A percentile compares a stretch with the other conserved stretches of the same genome.
Evolutionary conservation across 35 echinoderm and acorn worm species (phyloP).

Genomic region (Ptychodera flava): DNA sequence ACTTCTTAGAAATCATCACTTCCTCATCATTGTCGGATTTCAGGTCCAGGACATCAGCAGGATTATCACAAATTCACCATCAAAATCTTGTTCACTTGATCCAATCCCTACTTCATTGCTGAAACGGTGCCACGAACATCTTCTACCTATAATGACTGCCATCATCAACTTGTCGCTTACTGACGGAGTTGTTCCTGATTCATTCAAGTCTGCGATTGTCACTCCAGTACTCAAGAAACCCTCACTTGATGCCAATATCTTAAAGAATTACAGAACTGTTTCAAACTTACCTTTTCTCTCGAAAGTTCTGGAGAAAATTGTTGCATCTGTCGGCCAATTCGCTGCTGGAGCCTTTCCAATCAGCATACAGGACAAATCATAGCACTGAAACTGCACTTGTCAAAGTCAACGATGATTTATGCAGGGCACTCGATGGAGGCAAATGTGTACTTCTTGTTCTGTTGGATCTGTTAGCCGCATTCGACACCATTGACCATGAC

Average conservation of each 20-base stretch:
- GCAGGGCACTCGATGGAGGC: too few species aligned
- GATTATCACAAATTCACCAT: slow-evolving; percentile 26
- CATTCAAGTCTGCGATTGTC: slow-evolving; percentile 9
- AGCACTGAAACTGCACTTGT: too few species aligned
- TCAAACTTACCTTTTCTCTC: slow-evolving; percentile 48
- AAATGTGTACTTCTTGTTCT: too few species aligned
- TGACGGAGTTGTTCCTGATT: background rate
- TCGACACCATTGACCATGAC: too few species aligned
- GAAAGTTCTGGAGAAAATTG: slow-evolving; percentile 35
- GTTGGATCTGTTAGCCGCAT: too few species aligned
- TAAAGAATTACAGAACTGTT: slow-evolving; percentile 31
- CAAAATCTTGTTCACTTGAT: slow-evolving; percentile 24
- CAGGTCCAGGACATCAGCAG: too few species aligned
- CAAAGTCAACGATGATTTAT: slow-evolving; percentile 31
- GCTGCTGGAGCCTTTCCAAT: too few species aligned
- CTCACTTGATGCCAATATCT: slow-evolving; percentile 7
- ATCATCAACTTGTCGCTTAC: slow-evolving; percentile 14
- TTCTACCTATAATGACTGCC: slow-evolving; percentile 3
- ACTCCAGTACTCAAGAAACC: slow-evolving; percentile 23
- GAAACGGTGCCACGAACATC: background rate
- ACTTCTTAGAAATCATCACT: too few species aligned
- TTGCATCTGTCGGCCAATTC: too few species aligned
- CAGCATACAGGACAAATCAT: slow-evolving; percentile 31
- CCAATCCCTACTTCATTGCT: slow-evolving; percentile 5
- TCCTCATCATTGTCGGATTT: too few species aligned